Percentiles rank a stretch among this genome's conserved stretches.
phyloP scores from a whole-genome alignment of 1,140 invertebrate species.

The Drosophila tsacasi region DNA sequence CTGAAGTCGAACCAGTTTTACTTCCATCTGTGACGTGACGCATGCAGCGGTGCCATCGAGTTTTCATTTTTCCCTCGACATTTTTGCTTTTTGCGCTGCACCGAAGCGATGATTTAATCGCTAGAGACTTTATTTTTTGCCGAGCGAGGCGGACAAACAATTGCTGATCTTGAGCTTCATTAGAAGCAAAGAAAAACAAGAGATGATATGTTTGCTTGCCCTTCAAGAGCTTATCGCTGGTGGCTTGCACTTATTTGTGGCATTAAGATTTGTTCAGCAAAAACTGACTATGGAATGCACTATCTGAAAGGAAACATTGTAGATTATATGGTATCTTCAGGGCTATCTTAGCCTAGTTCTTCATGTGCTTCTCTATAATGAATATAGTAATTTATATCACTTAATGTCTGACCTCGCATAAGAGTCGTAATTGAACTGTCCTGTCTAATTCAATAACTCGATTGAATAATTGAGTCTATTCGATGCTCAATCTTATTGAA shows the following conservation, averaged over 20 bases:
- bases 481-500: slow-evolving; percentile 10
- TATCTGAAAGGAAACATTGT: slow-evolving; percentile 5
- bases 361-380: background rate
- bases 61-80: slow-evolving; percentile 32
- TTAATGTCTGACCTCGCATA: slow-evolving; percentile 26
- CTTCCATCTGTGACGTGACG: slow-evolving; percentile 72
- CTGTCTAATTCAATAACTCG: slow-evolving; percentile 12
- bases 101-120: slow-evolving; percentile 57
- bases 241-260: slow-evolving; percentile 1
- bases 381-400: slow-evolving; percentile 24
- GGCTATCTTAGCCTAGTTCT: background rate
- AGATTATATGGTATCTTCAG: slow-evolving; percentile 6
- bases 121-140: slow-evolving; percentile 28
- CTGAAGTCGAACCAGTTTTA: slow-evolving; percentile 66
- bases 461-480: background rate
- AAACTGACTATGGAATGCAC: background rate
- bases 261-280: slow-evolving; percentile 4
- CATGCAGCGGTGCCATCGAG: slow-evolving; percentile 48
- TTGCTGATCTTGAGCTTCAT: slow-evolving; percentile 45
- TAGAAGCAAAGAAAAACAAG: slow-evolving; percentile 18
- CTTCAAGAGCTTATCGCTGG: slow-evolving; percentile 35
- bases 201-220: slow-evolving; percentile 35
- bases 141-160: slow-evolving; percentile 20
- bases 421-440: slow-evolving; percentile 23
- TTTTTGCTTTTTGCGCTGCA: slow-evolving; percentile 23